A percentile compares a stretch with the other conserved stretches of the same genome.
These are phyloP conservation scores for Pseudocheirus occidentalis DNA, from an alignment of 2,797 vertebrate species.

Conservation along the genomic window DNA sequence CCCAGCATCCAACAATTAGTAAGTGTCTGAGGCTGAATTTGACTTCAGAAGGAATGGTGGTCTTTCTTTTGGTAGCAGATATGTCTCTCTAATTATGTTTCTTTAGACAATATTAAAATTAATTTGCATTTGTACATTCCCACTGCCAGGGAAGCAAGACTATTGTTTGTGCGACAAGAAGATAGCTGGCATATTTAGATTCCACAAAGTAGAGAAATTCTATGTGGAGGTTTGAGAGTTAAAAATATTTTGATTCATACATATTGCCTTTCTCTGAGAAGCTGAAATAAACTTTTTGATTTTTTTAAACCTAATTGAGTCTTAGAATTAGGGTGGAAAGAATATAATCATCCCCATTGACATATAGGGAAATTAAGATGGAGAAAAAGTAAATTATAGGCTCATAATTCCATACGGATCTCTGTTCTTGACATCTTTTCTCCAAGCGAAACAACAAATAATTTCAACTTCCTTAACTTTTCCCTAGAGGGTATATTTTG, in stretches of 20 bases:
- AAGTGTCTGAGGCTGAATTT: not conserved
- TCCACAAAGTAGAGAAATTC: not conserved
- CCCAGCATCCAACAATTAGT: not conserved
- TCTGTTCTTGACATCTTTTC: slow-evolving; percentile 21
- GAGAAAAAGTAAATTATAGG: not conserved
- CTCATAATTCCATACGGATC: not conserved
- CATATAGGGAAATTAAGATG: slow-evolving; percentile 29
- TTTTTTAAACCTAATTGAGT: slow-evolving; percentile 12
- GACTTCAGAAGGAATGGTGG: not conserved
- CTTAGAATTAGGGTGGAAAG: slow-evolving; percentile 16
- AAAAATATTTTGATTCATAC: not conserved
- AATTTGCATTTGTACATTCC: slow-evolving; percentile 1
- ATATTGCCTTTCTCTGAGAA: slow-evolving; percentile 11
- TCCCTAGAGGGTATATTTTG: not conserved
- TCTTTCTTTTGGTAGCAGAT: slow-evolving; percentile 27
- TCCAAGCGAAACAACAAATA: slow-evolving; percentile 33
- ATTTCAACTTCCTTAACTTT: slow-evolving; percentile 36
- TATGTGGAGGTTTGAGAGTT: not conserved
- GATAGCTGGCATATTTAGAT: not conserved
- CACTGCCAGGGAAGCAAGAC: not conserved
- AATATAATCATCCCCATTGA: slow-evolving; percentile 2
- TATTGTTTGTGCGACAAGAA: not conserved
- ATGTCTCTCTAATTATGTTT: slow-evolving; percentile 17
- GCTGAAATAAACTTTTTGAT: slow-evolving; percentile 5
- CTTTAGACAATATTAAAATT: slow-evolving; percentile 10